These are phyloP conservation scores for Procambarus clarkii DNA, from an alignment of 1,140 invertebrate species.

Conservation along the genomic window DNA sequence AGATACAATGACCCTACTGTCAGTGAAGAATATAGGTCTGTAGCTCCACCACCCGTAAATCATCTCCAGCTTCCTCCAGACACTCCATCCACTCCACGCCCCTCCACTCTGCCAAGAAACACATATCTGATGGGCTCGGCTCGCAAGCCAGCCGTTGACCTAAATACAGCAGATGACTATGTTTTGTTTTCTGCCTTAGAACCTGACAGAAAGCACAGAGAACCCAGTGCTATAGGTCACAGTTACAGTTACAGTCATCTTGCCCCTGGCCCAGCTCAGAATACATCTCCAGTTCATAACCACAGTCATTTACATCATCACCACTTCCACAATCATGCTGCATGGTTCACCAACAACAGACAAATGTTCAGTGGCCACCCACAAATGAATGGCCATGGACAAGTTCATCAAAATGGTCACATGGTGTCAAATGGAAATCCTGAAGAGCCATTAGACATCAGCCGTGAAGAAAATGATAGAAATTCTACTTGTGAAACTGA, in stretches of 20 bases:
- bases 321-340: conserved; percentile 68
- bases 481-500: conserved; percentile 71
- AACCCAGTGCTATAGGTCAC: conserved; percentile 63
- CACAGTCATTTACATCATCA: conserved; percentile 45
- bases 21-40: conserved; percentile 38
- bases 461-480: conserved; percentile 65
- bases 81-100: conserved; percentile 75
- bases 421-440: conserved; percentile 60
- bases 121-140: conserved; percentile 79
- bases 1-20: conserved; percentile 77
- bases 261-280: conserved; percentile 48
- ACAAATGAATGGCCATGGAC: conserved; percentile 56
- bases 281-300: conserved; percentile 40
- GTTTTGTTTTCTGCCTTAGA: conserved; percentile 75
- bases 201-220: conserved; percentile 57
- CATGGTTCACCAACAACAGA: conserved; percentile 63
- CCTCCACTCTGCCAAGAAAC: conserved; percentile 84
- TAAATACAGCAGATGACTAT: conserved; percentile 76
- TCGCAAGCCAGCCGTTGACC: conserved; percentile 73
- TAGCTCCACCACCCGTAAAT: conserved; percentile 33
- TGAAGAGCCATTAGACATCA: conserved; percentile 56
- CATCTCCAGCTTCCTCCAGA: conserved; percentile 73
- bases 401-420: conserved; percentile 60
- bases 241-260: conserved; percentile 70
- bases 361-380: conserved; percentile 51